A percentile compares a stretch with the other conserved stretches of the same genome.
Conservation (phyloP, 53 echinoderm and acorn worm species). For the Crossaster papposus region DNA sequence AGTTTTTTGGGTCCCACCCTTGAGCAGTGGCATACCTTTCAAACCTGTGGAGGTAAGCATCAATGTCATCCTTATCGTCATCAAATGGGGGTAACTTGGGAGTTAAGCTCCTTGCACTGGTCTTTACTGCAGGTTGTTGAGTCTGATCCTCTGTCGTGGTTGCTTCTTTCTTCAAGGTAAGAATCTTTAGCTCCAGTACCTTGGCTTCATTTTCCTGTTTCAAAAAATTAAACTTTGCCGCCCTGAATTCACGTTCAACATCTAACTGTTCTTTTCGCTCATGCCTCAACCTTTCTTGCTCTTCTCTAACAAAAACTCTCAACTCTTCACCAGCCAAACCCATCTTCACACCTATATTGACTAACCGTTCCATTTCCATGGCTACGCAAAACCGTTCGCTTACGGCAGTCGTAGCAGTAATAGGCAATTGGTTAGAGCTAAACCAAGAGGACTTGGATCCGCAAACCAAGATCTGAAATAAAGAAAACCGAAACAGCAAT, state of each 20-base stretch:
- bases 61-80: constrained; percentile 53
- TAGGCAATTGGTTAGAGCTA: too few species aligned
- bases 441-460: too few species aligned
- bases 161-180: neutral
- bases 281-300: neutral
- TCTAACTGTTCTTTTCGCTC: neutral
- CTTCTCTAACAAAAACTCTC: constrained; percentile 14
- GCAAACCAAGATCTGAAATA: too few species aligned
- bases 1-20: constrained; percentile 13
- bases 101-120: neutral
- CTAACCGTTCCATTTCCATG: neutral
- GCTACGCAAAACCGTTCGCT: too few species aligned
- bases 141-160: neutral
- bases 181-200: neutral
- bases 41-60: constrained; percentile 53
- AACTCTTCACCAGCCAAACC: neutral
- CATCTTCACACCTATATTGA: neutral
- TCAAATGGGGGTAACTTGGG: constrained; percentile 54
- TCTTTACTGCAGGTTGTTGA: neutral
- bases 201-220: neutral
- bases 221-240: neutral
- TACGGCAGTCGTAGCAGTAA: neutral
- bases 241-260: constrained; percentile 5
- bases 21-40: constrained; percentile 47
- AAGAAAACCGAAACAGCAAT: neutral